Base-by-base conservation (phyloP, 1,140 invertebrate genomes). In the Aphaenogaster floridana region DNA sequence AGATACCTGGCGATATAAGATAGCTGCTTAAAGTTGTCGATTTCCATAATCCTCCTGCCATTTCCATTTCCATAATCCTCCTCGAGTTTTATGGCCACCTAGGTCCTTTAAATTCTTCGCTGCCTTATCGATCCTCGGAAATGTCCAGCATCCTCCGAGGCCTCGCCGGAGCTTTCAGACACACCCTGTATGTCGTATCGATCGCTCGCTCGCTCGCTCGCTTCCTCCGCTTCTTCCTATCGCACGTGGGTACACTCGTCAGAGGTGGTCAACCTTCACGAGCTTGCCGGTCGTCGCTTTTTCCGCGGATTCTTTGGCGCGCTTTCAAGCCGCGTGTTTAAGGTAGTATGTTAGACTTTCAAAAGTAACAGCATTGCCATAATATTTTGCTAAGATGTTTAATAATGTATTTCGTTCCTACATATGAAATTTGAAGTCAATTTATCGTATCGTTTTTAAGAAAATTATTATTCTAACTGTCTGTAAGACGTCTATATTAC, bases 201-300 rank as follows among this genome's bases (percentile, higher is more conserved):
- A 13, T 76, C 39, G 50, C 63, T 80, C 17, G 17, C 34, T 64
- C 63, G 36, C n/a, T 50, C 28, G 42, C 34, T 71, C n/a, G 64
- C 50, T 81, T 83, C 80, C 80, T 83, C 68, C 34, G 28, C 42
- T 74, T 74, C 54, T 61, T 81, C 50, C 28, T 57, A 80, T 57
- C 80, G 52, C 69, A 84, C 80, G 80, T 84, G 69, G 42, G 6
- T 59, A 84, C 36, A 9, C 42, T 50, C 52, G 28, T 8, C 69
- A 84, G 80, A 76, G 80, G 69, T 84, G 80, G 80, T 76, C 80
- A 84, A 84, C 42, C 54, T 76, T 74, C 28, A 5, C 68, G 57
- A 61, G 17, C 45, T 72, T 59, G 54, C 54, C 42, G 28, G 28
- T 34, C 17, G 50, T 21, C 21, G 42, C 59, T 79, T 83, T 74